These are phyloP conservation scores for Drepanosiphum platanoidis DNA, from an alignment of 2,888 invertebrate genomes.

Conservation along the genomic window DNA sequence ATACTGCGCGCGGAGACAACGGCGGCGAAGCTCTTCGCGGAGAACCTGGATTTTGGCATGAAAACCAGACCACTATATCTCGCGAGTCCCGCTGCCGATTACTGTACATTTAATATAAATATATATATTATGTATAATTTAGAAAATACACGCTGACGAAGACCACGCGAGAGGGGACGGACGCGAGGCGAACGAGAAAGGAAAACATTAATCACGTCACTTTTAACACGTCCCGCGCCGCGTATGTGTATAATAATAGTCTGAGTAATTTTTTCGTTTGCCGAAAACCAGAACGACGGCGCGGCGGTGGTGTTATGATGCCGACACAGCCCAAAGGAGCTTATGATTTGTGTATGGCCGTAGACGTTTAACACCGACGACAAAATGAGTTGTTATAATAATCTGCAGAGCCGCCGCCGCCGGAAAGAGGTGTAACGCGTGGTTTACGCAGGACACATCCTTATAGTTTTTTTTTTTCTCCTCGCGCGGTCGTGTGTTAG, in stretches of 20 bases:
- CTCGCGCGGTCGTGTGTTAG: too few species aligned
- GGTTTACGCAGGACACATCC: neutral
- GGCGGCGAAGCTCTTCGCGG: neutral
- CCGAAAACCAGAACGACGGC: constrained; percentile 58
- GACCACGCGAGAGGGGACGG: neutral
- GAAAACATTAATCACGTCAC: constrained; percentile 60
- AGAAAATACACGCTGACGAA: neutral
- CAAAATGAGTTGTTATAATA: constrained; percentile 60
- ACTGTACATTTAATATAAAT: too few species aligned
- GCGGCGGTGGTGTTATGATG: constrained; percentile 37
- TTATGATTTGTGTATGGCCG: constrained; percentile 44
- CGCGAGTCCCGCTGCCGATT: constrained; percentile 12
- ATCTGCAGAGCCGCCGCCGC: constrained; percentile 46
- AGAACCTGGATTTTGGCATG: constrained; percentile 56
- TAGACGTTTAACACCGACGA: constrained; percentile 55
- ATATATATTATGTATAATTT: too few species aligned
- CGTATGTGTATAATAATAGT: constrained; percentile 30
- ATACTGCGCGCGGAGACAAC: too few species aligned
- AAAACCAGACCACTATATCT: constrained; percentile 57
- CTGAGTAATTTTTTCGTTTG: constrained; percentile 53
- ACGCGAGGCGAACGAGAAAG: constrained; percentile 7
- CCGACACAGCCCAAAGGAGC: constrained; percentile 49
- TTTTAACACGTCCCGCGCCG: constrained; percentile 57
- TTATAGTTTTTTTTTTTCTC: neutral
- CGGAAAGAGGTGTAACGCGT: constrained; percentile 52